Percentiles rank a stretch among this genome's conserved stretches.
Conservation (phyloP, 2,888 invertebrate species). For the Rhopalosiphum nymphaeae region DNA sequence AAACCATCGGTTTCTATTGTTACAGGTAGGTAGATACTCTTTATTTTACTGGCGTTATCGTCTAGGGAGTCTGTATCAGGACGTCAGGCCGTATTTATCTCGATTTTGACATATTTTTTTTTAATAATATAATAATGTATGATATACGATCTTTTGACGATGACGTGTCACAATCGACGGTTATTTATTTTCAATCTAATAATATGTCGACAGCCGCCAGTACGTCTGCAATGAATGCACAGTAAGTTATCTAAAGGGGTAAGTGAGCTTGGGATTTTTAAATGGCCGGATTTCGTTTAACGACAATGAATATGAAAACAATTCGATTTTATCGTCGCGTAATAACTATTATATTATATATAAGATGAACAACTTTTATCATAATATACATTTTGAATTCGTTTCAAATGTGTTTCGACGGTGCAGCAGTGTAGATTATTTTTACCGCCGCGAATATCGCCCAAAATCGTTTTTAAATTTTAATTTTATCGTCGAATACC, state of each 20-base stretch:
- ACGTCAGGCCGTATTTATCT: not conserved
- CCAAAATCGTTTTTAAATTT: not conserved
- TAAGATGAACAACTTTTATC: not conserved
- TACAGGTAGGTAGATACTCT: not conserved
- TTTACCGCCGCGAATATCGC: not conserved
- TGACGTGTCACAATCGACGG: not conserved
- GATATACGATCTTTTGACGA: not conserved
- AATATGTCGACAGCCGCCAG: not conserved
- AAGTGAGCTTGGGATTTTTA: not conserved
- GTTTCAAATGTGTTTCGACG: not conserved
- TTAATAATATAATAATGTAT: not conserved
- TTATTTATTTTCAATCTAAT: not conserved
- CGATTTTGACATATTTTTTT: not conserved
- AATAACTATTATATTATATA: not conserved
- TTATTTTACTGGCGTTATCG: not conserved
- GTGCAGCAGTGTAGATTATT: not conserved
- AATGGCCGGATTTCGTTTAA: not conserved
- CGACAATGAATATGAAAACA: not conserved
- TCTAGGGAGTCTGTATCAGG: not conserved
- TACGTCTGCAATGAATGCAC: not conserved
- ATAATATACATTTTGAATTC: not conserved
- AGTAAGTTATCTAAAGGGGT: not conserved
- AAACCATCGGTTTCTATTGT: not conserved
- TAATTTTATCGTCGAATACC: not conserved
- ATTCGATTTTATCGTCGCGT: not conserved